Evolutionary conservation across 2,888 invertebrate species (phyloP).

Genomic region (Rhingia campestris): DNA sequence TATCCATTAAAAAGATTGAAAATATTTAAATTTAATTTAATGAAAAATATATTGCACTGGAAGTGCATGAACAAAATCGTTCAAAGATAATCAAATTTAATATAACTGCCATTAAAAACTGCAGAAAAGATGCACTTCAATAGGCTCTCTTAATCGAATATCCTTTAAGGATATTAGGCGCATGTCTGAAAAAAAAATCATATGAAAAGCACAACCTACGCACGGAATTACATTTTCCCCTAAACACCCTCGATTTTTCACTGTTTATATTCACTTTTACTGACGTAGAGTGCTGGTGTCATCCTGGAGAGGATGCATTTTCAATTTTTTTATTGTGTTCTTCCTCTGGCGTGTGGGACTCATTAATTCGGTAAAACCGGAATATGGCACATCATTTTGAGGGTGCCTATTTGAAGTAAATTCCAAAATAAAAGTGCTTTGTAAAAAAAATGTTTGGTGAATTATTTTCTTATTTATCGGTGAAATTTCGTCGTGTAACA

Average conservation of each 20-base stretch:
- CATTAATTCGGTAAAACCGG: slow-evolving; percentile 53
- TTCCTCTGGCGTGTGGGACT: slow-evolving; percentile 47
- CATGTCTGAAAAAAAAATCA: slow-evolving; percentile 45
- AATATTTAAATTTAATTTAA: not conserved
- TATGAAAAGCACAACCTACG: slow-evolving; percentile 69
- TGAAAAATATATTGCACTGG: no score
- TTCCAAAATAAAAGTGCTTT: slow-evolving; percentile 23
- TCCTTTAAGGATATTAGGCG: slow-evolving; percentile 55
- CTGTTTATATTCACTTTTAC: slow-evolving; percentile 64
- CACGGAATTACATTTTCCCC: slow-evolving; percentile 51
- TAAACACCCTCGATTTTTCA: slow-evolving; percentile 52
- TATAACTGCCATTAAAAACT: not conserved
- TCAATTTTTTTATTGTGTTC: slow-evolving; percentile 7
- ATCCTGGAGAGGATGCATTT: slow-evolving; percentile 60
- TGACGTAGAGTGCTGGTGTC: slow-evolving; percentile 64
- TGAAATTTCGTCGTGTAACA: slow-evolving; percentile 72
- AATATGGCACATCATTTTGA: slow-evolving; percentile 37
- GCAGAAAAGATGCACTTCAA: not conserved
- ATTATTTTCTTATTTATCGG: slow-evolving; percentile 70
- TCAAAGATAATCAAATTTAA: no score
- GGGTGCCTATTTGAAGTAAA: slow-evolving; percentile 16
- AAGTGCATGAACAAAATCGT: no score
- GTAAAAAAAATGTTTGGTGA: slow-evolving; percentile 64
- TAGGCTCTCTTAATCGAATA: not conserved
- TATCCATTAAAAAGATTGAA: not conserved